A percentile compares a stretch with the other conserved stretches of the same genome.
These are phyloP conservation scores for Ctenopoma kingsleyae DNA, from an alignment of 2,797 vertebrate genomes.

Conservation along the genomic window DNA sequence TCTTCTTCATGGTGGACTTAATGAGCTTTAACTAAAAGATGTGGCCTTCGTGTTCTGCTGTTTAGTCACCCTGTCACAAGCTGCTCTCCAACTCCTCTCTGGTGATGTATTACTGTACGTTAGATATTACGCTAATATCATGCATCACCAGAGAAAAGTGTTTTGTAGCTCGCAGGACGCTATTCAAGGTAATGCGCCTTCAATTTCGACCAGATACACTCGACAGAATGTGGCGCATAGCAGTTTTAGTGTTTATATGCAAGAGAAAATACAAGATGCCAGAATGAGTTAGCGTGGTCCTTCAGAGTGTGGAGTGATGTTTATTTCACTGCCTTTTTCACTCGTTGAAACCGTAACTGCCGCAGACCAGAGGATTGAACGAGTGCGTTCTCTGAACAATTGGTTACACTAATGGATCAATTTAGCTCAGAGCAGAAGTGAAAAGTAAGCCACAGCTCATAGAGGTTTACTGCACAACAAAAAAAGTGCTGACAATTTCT, in stretches of 20 bases:
- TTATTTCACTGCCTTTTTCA: conserved; percentile 50
- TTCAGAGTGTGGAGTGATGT: conserved; percentile 48
- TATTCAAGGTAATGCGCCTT: conserved; percentile 49
- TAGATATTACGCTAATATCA: conserved; percentile 48
- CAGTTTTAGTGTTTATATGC: conserved; percentile 38
- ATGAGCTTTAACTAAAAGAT: conserved; percentile 28
- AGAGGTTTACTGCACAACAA: conserved; percentile 29
- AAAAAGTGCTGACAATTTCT: conserved; percentile 57
- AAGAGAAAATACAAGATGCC: conserved; percentile 46
- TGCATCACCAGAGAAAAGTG: conserved; percentile 41
- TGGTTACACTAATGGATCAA: conserved; percentile 68
- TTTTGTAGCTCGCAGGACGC: conserved; percentile 38
- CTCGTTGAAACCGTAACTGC: conserved; percentile 47
- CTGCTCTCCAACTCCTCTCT: conserved; percentile 6
- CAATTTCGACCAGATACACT: conserved; percentile 40
- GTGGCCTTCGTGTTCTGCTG: conserved; percentile 27
- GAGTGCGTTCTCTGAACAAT: conserved; percentile 57
- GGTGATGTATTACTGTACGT: conserved; percentile 31
- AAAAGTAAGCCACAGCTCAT: conserved; percentile 45
- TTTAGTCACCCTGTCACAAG: conserved; percentile 20
- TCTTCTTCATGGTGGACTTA: background rate
- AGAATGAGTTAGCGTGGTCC: conserved; percentile 37
- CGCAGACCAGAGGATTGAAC: conserved; percentile 48
- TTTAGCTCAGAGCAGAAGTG: conserved; percentile 55
- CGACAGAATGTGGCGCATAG: conserved; percentile 22